Conservation (phyloP, 92 coral and sea anemone genomes). For the Parazoanthus swiftii region DNA sequence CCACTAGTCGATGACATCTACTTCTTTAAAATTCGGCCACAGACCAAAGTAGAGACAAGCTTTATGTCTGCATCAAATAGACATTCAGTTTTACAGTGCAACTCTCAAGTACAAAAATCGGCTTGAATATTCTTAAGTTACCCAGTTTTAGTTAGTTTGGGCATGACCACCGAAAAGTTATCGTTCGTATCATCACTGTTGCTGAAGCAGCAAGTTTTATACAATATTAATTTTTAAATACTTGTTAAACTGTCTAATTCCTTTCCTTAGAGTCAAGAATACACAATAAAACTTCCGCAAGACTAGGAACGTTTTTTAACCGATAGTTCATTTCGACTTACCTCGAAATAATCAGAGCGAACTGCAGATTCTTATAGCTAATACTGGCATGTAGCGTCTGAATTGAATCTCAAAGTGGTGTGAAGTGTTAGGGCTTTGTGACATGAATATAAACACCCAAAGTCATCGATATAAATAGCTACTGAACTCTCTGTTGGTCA, state of each 20-base stretch:
- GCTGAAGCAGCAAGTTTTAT: not conserved
- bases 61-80: not conserved
- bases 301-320: not conserved
- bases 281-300: not conserved
- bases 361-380: not conserved
- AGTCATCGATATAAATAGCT: slow-evolving; percentile 44
- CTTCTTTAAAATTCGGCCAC: no score
- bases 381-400: not conserved
- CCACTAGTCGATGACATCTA: not conserved
- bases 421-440: slow-evolving; percentile 22
- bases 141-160: not conserved
- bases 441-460: slow-evolving; percentile 24
- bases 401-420: slow-evolving; percentile 9
- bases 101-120: not conserved
- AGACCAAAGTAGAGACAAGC: not conserved
- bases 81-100: not conserved
- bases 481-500: slow-evolving; percentile 13
- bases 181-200: not conserved
- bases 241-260: not conserved
- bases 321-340: not conserved
- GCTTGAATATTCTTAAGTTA: not conserved
- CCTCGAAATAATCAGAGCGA: not conserved
- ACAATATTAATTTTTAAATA: no score
- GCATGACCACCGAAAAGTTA: not conserved
- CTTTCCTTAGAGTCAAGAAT: not conserved